Evolutionary conservation across 1,140 invertebrate genomes (phyloP), one percentile per base, ranked within the genome.

Genomic region (Drosophila busckii): DNA sequence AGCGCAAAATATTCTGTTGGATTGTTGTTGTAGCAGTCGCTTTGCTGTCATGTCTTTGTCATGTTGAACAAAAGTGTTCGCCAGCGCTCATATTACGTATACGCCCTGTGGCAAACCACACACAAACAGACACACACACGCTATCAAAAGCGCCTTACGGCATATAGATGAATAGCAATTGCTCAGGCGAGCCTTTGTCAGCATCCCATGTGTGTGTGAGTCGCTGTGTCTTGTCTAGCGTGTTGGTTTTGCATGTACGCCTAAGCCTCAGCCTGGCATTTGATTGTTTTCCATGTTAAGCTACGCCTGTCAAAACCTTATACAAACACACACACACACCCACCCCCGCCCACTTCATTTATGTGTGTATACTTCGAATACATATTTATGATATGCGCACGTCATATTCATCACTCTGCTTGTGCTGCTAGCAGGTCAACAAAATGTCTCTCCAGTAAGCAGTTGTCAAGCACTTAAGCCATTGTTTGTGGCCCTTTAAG

Each of bases 11-110:
- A 41, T 69, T 62, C 31, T 34, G 38, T 32, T 52, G 41, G 32
- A 5, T 19, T 19, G 19, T 22, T 28, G 52, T 26, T 23, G 44
- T 25, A 13, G 34, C 29, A 40, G 29, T 38, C 44, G 32, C 61
- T 49, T 49, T 45, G 68, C 71, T 78, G 73, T 78, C 73, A 73
- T 78, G 73, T 78, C 73, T 80, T 80, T 78, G 73, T 78, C 73
- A 78, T 80, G 73, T 78, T 73, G 73, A 80, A 78, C 73, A 78
- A 78, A 78, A 80, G 73, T 68, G 45, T 37, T 50, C 49, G 54
- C 54, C 45, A 49, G 44, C 41, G 26, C 45, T 7, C 45, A 60
- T 42, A 58, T 70, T 80, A 54, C 75, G 68, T 80, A 78, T 80
- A 80, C 73, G 68, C 73, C 67, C 50, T 28, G 41, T 63, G 58